Evolutionary conservation across 2,797 vertebrate genomes (phyloP), one percentile per base, ranked within the genome.

Genomic region (Girardinus metallicus): DNA sequence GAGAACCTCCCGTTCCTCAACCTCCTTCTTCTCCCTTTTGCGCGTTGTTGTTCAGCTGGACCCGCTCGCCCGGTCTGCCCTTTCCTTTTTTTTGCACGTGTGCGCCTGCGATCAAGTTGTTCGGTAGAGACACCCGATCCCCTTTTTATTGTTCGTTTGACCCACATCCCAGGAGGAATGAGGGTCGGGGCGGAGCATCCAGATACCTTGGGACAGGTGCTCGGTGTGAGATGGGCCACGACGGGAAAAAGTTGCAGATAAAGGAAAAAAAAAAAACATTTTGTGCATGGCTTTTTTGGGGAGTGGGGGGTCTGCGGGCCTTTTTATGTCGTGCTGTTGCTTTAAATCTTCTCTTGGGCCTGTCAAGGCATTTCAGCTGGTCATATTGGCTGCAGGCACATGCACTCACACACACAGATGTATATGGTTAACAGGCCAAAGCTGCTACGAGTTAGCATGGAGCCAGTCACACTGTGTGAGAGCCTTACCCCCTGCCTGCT

Each of bases 391-490:
- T 91, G 77, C 87, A 93, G 87, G 90, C 83, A n/a, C n/a, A n/a
- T n/a, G n/a, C 51, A 23, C 49, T 8, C 21, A 89, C 83, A 88
- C 73, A 87, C 84, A 91, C 92, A 95, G 73, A 92, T 92, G 92
- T 91, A 66, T 86, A 91, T 93, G 87, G 93, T 95, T 95, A 94
- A 89, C 75, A 84, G 87, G 88, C 87, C 82, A 70, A 90, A 88
- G 89, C 94, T 95, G 94, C 86, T 95, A 94, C 81, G 83, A 93
- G 93, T 98, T 98, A 98, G 92, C 94, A 92, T 97, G 97, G 97
- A 98, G 97, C 97, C 97, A 97, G 97, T 95, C 97, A 96, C 96
- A 96, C 97, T 97, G 96, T 97, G 97, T 96, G 97, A 97, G 97
- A 96, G 97, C 95, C 95, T 94, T 85, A 93, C 91, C 92, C 94